phyloP scores from a whole-genome alignment of 2,113 vertebrate genomes.

The Tupaia chinensis region DNA sequence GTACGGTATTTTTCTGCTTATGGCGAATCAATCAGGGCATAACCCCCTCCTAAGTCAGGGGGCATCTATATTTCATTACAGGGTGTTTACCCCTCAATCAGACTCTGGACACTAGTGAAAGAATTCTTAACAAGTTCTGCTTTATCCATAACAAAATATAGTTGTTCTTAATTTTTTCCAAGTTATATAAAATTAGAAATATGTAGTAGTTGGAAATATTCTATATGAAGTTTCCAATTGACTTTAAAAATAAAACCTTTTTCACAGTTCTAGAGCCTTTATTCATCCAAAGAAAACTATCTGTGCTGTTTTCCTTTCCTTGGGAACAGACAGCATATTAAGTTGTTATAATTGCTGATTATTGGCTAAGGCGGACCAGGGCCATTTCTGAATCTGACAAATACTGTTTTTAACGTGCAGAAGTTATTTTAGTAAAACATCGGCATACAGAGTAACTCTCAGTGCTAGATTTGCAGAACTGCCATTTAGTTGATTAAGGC shows the following conservation, averaged over 20 bases:
- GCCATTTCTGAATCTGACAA: background rate
- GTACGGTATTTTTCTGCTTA: too few species aligned
- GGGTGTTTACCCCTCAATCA: background rate
- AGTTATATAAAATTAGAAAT: constrained; percentile 46
- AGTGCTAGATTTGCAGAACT: constrained; percentile 8
- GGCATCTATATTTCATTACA: background rate
- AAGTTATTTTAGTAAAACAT: constrained; percentile 50
- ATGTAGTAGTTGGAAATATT: background rate
- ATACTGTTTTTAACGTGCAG: background rate
- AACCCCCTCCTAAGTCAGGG: too few species aligned
- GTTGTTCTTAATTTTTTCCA: constrained; percentile 35
- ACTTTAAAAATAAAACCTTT: background rate
- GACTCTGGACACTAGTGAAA: background rate
- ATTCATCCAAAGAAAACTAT: background rate
- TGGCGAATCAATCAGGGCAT: too few species aligned
- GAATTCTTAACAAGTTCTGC: background rate
- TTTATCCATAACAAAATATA: background rate
- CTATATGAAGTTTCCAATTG: background rate
- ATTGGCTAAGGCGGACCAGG: too few species aligned
- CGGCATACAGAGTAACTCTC: background rate
- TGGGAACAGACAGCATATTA: background rate
- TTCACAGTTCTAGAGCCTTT: background rate
- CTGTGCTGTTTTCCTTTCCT: background rate
- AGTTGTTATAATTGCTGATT: background rate
- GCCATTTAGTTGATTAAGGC: background rate